Percentiles rank a stretch among this genome's conserved stretches.
Conservation (phyloP, 2,797 vertebrate species). For the Channallabes apus region DNA sequence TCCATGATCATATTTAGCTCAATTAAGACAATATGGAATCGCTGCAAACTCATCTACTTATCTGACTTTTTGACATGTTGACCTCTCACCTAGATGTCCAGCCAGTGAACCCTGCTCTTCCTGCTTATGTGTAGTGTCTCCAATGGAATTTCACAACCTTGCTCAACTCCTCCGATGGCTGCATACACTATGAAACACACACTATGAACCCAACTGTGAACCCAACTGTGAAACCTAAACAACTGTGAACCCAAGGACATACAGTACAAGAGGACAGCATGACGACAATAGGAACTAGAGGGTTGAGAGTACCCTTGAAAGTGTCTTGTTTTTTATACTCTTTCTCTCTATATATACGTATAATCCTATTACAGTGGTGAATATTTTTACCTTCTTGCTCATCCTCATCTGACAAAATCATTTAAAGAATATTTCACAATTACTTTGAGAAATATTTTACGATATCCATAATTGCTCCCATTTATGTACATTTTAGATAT, state of each 20-base stretch:
- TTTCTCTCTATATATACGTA: too few relatives aligned
- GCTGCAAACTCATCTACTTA: neutral
- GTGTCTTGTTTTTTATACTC: neutral
- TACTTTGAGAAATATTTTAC: neutral
- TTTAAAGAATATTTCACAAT: neutral
- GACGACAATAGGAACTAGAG: conserved; percentile 1
- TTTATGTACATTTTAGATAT: neutral
- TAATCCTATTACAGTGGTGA: neutral
- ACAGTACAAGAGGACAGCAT: conserved; percentile 10
- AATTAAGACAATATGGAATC: neutral
- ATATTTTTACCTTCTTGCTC: neutral
- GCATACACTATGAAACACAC: conserved; percentile 39
- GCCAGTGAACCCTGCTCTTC: conserved; percentile 3
- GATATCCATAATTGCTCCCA: neutral
- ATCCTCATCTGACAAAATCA: neutral
- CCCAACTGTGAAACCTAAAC: too few relatives aligned
- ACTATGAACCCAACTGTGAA: too few relatives aligned
- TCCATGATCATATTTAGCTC: neutral
- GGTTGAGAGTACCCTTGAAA: conserved; percentile 2
- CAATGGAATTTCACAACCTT: conserved; percentile 43
- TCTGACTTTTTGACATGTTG: neutral
- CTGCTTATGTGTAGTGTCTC: conserved; percentile 7
- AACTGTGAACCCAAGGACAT: conserved; percentile 22
- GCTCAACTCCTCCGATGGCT: conserved; percentile 42
- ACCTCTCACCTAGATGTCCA: conserved; percentile 1